These are phyloP conservation scores for Acomys russatus DNA, from an alignment of 2,797 vertebrate species.

Conservation along the genomic window DNA sequence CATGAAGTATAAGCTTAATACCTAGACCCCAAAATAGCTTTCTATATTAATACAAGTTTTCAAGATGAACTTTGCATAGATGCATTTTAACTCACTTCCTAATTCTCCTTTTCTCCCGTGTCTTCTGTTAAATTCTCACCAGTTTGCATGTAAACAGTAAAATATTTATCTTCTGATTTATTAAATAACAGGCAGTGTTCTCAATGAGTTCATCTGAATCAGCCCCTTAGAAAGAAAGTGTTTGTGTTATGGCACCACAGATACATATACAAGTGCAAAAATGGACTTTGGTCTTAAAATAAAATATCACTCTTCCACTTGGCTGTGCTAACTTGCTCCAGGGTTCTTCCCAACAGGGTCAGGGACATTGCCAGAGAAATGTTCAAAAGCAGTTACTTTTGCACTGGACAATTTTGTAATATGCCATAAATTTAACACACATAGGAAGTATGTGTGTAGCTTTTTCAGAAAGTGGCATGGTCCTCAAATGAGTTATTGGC, in stretches of 20 bases:
- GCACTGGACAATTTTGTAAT: not conserved
- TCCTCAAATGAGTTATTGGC: not conserved
- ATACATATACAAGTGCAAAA: conserved; percentile 75
- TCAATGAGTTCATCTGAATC: conserved; percentile 83
- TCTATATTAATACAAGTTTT: conserved; percentile 98
- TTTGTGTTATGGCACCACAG: conserved; percentile 66
- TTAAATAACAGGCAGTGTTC: conserved; percentile 66
- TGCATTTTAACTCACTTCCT: conserved; percentile 60
- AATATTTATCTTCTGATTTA: conserved; percentile 60
- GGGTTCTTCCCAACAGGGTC: conserved; percentile 78
- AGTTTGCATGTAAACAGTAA: conserved; percentile 88
- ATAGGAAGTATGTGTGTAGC: not conserved
- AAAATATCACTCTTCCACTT: conserved; percentile 65
- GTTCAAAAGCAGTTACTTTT: conserved; percentile 35
- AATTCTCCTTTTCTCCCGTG: conserved; percentile 68
- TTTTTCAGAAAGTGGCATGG: not conserved
- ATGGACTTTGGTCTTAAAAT: conserved; percentile 81
- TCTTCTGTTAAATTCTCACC: conserved; percentile 76
- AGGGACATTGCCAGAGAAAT: conserved; percentile 80
- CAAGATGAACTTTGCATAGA: conserved; percentile 94
- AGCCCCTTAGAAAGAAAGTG: conserved; percentile 76
- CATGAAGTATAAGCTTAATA: conserved; percentile 96
- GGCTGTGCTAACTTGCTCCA: conserved; percentile 71
- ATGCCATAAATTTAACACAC: not conserved
- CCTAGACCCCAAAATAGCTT: conserved; percentile 96